Evolutionary conservation across 2,888 invertebrate species (phyloP).

Genomic region (Drosophila suboccidentalis): DNA sequence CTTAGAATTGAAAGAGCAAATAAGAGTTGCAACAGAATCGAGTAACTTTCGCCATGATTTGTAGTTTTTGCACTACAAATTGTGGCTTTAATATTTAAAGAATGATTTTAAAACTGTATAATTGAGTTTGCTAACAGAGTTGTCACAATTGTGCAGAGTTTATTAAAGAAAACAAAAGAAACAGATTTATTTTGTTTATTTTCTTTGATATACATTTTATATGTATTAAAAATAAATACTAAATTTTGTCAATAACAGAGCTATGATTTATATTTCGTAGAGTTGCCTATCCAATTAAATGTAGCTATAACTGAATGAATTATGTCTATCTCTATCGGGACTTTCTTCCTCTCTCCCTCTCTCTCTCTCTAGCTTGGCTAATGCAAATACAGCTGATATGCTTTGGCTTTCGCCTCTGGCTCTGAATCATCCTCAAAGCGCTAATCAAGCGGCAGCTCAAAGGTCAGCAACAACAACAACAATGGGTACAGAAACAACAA

Average conservation of each 20-base stretch:
- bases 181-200: not conserved
- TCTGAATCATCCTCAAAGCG: conserved; percentile 41
- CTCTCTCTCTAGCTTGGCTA: not conserved
- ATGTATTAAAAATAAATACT: not conserved
- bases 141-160: not conserved
- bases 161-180: no score
- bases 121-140: not conserved
- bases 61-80: not conserved
- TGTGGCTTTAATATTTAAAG: not conserved
- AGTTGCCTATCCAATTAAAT: conserved; percentile 9
- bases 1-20: not conserved
- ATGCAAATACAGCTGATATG: conserved; percentile 49
- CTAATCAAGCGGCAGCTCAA: conserved; percentile 51
- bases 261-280: not conserved
- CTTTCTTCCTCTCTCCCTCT: not conserved
- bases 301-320: not conserved
- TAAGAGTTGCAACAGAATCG: not conserved
- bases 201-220: not conserved
- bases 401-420: conserved; percentile 15
- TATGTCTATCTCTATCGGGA: not conserved
- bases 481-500: not conserved
- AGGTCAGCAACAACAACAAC: conserved; percentile 34
- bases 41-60: not conserved
- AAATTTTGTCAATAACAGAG: no score
- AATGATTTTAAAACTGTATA: not conserved